phyloP scores from a whole-genome alignment of 2,888 invertebrate genomes.

The Nomada hirtipes region DNA sequence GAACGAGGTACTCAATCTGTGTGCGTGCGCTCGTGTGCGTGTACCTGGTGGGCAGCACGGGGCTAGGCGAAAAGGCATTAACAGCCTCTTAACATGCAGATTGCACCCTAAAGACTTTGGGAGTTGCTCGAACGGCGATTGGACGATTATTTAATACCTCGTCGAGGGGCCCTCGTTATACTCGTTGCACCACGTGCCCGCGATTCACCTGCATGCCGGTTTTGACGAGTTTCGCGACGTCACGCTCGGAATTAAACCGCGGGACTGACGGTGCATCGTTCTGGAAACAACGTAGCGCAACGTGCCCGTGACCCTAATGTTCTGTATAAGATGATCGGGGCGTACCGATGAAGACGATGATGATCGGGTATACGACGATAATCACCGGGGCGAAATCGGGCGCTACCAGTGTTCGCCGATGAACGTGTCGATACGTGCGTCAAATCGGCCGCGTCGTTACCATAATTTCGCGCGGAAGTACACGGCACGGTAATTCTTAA shows the following conservation, averaged over 20 bases:
- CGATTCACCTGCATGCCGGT: constrained; percentile 46
- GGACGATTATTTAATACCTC: constrained; percentile 83
- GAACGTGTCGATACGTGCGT: background rate
- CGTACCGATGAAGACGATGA: constrained; percentile 12
- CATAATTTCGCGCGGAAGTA: too few relatives aligned
- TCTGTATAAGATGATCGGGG: background rate
- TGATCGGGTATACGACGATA: constrained; percentile 7
- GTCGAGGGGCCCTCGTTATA: constrained; percentile 63
- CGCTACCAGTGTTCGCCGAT: constrained; percentile 27
- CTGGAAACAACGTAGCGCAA: background rate
- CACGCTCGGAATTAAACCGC: constrained; percentile 20
- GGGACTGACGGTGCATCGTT: background rate
- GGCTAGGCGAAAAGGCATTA: constrained; percentile 82
- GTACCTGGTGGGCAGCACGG: constrained; percentile 67
- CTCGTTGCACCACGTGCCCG: constrained; percentile 50
- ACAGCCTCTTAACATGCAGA: constrained; percentile 84
- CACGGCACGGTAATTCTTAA: background rate
- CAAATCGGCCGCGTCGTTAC: background rate
- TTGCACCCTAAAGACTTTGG: constrained; percentile 82
- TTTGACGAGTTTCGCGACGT: constrained; percentile 33
- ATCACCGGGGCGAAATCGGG: constrained; percentile 21
- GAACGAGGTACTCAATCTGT: background rate
- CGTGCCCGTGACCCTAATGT: constrained; percentile 4
- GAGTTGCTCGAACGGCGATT: constrained; percentile 81
- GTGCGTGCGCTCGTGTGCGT: background rate